Evolutionary conservation across 2,113 vertebrate species (phyloP).

Genomic region (Crypturellus undulatus): DNA sequence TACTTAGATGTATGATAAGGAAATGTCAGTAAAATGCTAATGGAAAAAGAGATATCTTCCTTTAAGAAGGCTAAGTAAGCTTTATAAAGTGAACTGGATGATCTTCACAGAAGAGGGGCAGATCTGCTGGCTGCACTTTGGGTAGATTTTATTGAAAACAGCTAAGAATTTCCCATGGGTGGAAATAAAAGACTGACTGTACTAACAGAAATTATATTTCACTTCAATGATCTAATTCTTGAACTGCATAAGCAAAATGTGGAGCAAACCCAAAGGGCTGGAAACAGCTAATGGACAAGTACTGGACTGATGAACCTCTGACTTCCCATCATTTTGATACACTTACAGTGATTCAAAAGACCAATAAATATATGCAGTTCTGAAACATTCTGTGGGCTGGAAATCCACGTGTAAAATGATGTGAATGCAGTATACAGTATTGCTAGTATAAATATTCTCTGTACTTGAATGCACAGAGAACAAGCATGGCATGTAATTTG

Average conservation of each 20-base stretch:
- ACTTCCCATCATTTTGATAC: not conserved
- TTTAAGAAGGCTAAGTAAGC: not conserved
- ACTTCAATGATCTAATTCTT: slow-evolving; percentile 35
- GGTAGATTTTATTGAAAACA: slow-evolving; percentile 21
- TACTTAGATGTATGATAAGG: not conserved
- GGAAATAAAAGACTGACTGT: slow-evolving; percentile 29
- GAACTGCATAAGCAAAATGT: not conserved
- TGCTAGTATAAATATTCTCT: not conserved
- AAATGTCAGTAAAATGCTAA: not conserved
- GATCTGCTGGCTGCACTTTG: slow-evolving; percentile 14
- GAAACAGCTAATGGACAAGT: not conserved
- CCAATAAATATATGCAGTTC: not conserved
- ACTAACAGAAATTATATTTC: slow-evolving; percentile 22
- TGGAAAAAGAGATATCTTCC: not conserved
- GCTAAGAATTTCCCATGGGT: slow-evolving; percentile 17
- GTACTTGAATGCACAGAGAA: not conserved
- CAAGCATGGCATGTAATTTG: not conserved
- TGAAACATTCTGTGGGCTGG: not conserved
- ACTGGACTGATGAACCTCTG: not conserved
- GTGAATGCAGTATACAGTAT: not conserved
- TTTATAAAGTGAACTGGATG: not conserved
- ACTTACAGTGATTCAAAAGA: not conserved
- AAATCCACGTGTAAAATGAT: not conserved
- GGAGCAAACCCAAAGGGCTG: not conserved
- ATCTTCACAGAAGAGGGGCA: not conserved